phyloP scores from a whole-genome alignment of 1,140 invertebrate genomes.

The Odontomachus brunneus region DNA sequence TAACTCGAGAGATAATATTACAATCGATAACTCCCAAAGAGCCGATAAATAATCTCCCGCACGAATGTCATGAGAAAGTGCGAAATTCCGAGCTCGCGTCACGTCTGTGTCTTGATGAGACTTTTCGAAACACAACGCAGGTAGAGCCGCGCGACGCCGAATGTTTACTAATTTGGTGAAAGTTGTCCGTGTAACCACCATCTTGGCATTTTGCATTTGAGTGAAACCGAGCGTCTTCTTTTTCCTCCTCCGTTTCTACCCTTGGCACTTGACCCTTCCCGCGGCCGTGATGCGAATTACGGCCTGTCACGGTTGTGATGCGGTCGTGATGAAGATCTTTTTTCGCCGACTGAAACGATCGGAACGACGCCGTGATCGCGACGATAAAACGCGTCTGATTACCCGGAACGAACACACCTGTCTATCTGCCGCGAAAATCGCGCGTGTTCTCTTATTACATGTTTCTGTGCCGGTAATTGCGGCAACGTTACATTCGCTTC shows the following conservation, averaged over 20 bases:
- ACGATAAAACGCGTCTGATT: neutral
- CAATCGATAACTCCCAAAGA: too few relatives aligned
- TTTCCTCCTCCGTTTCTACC: slow-evolving; percentile 4
- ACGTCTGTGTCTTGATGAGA: neutral
- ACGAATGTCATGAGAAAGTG: slow-evolving; percentile 4
- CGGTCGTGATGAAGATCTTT: neutral
- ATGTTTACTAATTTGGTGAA: slow-evolving; percentile 58
- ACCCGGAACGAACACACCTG: slow-evolving; percentile 6
- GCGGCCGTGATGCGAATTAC: neutral
- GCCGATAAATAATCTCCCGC: neutral
- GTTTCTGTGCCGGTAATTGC: neutral
- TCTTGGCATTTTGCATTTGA: slow-evolving; percentile 7
- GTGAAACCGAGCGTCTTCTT: slow-evolving; percentile 43
- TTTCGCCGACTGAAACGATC: neutral
- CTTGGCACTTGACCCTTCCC: slow-evolving; percentile 13
- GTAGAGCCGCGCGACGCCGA: neutral
- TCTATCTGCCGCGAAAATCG: neutral
- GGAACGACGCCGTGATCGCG: too few relatives aligned
- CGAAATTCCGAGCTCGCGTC: slow-evolving; percentile 3
- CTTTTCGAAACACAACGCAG: slow-evolving; percentile 9
- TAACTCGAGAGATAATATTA: too few relatives aligned
- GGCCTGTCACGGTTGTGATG: neutral
- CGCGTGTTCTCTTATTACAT: neutral
- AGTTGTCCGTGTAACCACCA: slow-evolving; percentile 14
- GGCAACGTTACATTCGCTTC: neutral